These are phyloP conservation scores for Selene dorsalis DNA, from an alignment of 2,797 vertebrate genomes.

Conservation along the genomic window DNA sequence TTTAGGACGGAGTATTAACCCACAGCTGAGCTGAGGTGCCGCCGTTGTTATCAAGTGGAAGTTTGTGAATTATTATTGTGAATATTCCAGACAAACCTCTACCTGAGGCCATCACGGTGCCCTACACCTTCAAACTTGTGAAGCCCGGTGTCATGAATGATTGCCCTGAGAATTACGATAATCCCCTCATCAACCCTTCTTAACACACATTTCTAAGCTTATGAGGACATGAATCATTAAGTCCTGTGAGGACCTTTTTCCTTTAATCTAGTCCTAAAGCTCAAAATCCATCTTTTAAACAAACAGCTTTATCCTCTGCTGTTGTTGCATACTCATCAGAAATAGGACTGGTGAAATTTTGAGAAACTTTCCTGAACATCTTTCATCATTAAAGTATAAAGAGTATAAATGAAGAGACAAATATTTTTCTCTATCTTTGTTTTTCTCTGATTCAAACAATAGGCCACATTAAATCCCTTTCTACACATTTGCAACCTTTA, in stretches of 20 bases:
- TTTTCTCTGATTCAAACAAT: slow-evolving; percentile 9
- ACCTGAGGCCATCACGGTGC: slow-evolving; percentile 29
- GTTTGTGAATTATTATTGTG: slow-evolving; percentile 47
- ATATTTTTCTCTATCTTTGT: not conserved
- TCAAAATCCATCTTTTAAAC: slow-evolving; percentile 12
- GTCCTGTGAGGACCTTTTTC: slow-evolving; percentile 1
- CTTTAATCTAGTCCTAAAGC: slow-evolving; percentile 29
- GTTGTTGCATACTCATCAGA: not conserved
- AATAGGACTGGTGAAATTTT: not conserved
- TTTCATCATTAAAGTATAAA: not conserved
- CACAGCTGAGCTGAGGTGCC: slow-evolving; percentile 45
- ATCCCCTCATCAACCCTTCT: slow-evolving; percentile 29
- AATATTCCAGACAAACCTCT: slow-evolving; percentile 25
- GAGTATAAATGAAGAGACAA: not conserved
- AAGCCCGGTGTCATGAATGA: slow-evolving; percentile 13
- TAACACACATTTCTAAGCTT: slow-evolving; percentile 9
- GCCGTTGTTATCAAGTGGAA: slow-evolving; percentile 43
- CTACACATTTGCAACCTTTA: slow-evolving; percentile 17
- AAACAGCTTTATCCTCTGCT: slow-evolving; percentile 1
- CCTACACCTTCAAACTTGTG: slow-evolving; percentile 2
- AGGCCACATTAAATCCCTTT: slow-evolving; percentile 9
- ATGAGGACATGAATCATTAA: slow-evolving; percentile 25
- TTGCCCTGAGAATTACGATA: slow-evolving; percentile 25
- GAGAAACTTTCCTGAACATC: not conserved
- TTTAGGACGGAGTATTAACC: slow-evolving; percentile 68